Base-by-base conservation (phyloP, 2,797 vertebrate species). In the Cuculus canorus region DNA sequence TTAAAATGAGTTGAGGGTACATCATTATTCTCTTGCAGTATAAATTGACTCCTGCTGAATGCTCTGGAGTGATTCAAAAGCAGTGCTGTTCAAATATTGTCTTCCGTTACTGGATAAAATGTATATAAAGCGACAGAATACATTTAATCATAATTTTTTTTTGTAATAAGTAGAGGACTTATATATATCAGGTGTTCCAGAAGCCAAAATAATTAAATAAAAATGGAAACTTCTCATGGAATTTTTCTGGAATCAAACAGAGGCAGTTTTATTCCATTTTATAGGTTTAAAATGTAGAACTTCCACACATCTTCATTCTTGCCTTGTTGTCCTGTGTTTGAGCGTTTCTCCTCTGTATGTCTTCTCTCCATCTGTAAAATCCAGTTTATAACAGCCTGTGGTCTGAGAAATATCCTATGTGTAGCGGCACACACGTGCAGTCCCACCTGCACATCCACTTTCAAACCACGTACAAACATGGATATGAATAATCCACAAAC, bases 1-100 rank as follows among this genome's bases (percentile, higher is more conserved):
- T 97, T 97, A 97, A 96, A 98, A 96, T 96, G 91, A 97, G 94
- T 86, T 92, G 84, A 97, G 93, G 93, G 92, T 96, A 91, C 85
- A 96, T 97, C 93, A 95, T 96, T 96, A 97, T 97, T 97, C 92
- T 95, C 94, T 93, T 80, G 85, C 90, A 83, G 53, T 96, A 92
- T 94, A 86, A 96, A 97, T 96, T 96, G 96, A 95, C 91, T 92
- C 88, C 93, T 88, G 92, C 64, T 93, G 81, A 85, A 93, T 93
- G 82, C 72, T 89, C 70, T 88, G 92, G 89, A 82, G 91, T 86
- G 88, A 96, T 89, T 97, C 76, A 64, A 90, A 89, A 94, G 82
- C 85, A 90, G 56, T 84, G 63, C 57, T 91, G 63, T 66, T 88
- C 63, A 48, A 76, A 66, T 88, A 64, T 90, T 97, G 75, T 59